Evolutionary conservation across 2,888 invertebrate species (phyloP), one percentile per base, ranked within the genome.

Genomic region (Stramonita haemastoma): DNA sequence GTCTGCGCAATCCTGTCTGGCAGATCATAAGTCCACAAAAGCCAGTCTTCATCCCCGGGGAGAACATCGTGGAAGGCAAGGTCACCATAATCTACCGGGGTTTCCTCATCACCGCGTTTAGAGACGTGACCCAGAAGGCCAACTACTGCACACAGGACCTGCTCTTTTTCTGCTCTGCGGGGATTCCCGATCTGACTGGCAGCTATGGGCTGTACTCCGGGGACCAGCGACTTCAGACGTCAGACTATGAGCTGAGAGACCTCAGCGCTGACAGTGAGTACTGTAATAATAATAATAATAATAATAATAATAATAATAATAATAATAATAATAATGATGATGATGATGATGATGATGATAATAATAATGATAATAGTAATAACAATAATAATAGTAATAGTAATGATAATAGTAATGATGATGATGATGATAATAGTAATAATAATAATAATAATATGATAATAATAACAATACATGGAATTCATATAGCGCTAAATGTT

Each of bases 91-190:
- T 79, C 57, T 91, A 91, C 90, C 83, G 87, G 46, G 83, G 89
- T 36, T 86, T 90, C 86, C 86, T 46, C 77, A 87, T 90, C 83
- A 86, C 34, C 36, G 34, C 57, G 0, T n/a, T 66, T 26, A 32
- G 70, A 26, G 36, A 86, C 26, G 60, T 73, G 60, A 89, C 85
- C 15, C 22, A 73, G 29, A 36, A 57, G 32, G 57, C 83, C 81
- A 87, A 88, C 34, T 91, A 86, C 88, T 91, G 91, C 60, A 86
- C 87, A 11, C 91, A 91, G 66, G 87, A 87, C 11, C 66, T 91
- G n/a, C 90, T 87, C 60, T 77, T 91, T 19, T 91, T 90, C 85
- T 88, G 90, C 34, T 88, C 89, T 19, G 26, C 46, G 11, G 2
- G 17, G 1, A n/a, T 79, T 60, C 86, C 89, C 29, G 56, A 73